These are phyloP conservation scores for Zapus hudsonius DNA, from an alignment of 2,113 vertebrate species.

Conservation along the genomic window DNA sequence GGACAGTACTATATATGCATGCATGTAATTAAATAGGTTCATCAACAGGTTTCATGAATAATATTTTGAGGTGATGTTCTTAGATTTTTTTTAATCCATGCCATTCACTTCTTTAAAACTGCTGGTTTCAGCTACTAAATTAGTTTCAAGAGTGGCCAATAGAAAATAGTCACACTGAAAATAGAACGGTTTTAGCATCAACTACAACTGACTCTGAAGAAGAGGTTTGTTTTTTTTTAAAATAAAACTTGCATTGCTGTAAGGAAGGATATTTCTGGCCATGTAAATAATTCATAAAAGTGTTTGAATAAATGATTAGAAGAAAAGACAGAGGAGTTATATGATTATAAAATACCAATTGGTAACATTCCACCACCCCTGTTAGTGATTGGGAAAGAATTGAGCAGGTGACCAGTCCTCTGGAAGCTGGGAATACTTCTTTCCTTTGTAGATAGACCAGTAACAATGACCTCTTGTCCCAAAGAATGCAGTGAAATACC, in stretches of 20 bases:
- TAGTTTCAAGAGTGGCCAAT: not conserved
- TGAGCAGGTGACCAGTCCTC: not conserved
- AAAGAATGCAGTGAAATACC: constrained; percentile 47
- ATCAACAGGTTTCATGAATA: not conserved
- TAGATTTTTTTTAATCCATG: not conserved
- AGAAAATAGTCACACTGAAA: not conserved
- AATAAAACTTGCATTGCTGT: not conserved
- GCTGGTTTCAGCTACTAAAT: not conserved
- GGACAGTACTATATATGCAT: not conserved
- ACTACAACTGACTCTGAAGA: not conserved
- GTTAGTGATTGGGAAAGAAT: not conserved
- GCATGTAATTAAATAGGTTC: not conserved
- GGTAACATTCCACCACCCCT: not conserved
- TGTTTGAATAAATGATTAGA: not conserved
- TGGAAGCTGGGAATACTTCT: constrained; percentile 15
- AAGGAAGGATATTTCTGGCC: not conserved
- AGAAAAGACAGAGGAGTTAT: not conserved
- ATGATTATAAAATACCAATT: not conserved
- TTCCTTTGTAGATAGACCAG: constrained; percentile 51
- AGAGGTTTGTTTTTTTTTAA: not conserved
- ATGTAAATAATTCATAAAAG: not conserved
- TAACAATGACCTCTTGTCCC: constrained; percentile 35
- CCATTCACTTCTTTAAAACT: not conserved
- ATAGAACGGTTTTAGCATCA: not conserved
- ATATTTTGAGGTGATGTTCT: not conserved